Conservation (phyloP, 2,797 vertebrate species). For the Corythornis leucogaster region DNA sequence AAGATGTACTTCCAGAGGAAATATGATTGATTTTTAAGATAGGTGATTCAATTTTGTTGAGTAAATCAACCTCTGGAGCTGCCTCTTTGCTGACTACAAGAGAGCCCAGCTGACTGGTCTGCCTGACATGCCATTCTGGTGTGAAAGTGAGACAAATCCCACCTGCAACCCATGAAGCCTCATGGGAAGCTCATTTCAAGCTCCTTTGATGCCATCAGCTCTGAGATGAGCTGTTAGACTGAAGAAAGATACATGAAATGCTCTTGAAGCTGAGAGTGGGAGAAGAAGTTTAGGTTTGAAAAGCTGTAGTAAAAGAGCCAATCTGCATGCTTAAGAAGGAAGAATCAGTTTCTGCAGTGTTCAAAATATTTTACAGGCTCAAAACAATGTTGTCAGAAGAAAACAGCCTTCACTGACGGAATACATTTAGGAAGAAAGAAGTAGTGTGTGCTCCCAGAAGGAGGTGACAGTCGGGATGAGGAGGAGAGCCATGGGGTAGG, state of each 20-base stretch:
- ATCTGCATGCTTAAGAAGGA: neutral
- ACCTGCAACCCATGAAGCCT: neutral
- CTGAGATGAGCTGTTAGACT: neutral
- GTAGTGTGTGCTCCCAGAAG: accelerated
- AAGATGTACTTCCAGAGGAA: neutral
- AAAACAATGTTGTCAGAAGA: neutral
- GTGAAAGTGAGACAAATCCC: neutral
- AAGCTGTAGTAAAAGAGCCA: neutral
- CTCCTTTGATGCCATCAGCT: neutral
- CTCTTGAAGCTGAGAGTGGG: neutral
- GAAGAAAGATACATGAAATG: neutral
- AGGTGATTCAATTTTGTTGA: accelerated
- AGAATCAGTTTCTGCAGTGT: neutral
- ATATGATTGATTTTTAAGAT: neutral
- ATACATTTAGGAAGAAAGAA: neutral
- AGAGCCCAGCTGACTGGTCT: neutral
- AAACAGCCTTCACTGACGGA: neutral
- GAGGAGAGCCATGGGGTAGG: neutral
- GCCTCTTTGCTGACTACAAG: neutral
- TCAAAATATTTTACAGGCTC: neutral
- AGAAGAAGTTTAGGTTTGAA: neutral
- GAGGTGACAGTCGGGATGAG: accelerated
- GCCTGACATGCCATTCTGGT: neutral
- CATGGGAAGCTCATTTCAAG: neutral
- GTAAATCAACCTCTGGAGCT: neutral